These are phyloP conservation scores for Poeciliopsis turneri DNA, from an alignment of 2,797 vertebrate species.

Conservation along the genomic window DNA sequence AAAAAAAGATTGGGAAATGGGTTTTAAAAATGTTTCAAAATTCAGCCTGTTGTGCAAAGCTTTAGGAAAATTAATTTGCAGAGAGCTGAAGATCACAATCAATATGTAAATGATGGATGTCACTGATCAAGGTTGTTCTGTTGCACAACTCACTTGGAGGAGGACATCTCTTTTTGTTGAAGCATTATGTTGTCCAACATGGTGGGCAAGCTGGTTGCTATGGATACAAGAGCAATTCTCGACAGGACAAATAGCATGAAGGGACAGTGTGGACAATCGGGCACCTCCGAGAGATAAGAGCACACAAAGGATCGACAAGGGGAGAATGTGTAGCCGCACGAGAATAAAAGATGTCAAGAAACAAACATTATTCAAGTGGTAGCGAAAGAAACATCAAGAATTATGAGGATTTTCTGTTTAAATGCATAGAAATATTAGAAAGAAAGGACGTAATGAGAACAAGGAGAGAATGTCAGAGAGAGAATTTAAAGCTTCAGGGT, in stretches of 20 bases:
- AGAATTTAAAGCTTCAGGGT: slow-evolving; percentile 60
- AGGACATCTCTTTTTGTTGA: slow-evolving; percentile 55
- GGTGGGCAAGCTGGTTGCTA: slow-evolving; percentile 71
- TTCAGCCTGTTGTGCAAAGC: slow-evolving; percentile 42
- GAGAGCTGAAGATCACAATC: slow-evolving; percentile 57
- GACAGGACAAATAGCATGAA: slow-evolving; percentile 41
- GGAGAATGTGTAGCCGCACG: slow-evolving; percentile 35
- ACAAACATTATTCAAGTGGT: slow-evolving; percentile 30
- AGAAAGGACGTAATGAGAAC: slow-evolving; percentile 2
- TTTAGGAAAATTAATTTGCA: slow-evolving; percentile 73
- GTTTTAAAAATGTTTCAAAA: slow-evolving; percentile 39
- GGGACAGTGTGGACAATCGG: slow-evolving; percentile 52
- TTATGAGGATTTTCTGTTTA: not conserved
- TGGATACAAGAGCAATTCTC: slow-evolving; percentile 68
- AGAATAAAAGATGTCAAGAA: slow-evolving; percentile 8
- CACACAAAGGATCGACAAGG: slow-evolving; percentile 28
- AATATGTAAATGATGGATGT: slow-evolving; percentile 70
- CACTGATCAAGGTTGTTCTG: slow-evolving; percentile 30
- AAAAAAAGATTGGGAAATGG: slow-evolving; percentile 9
- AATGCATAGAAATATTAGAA: not conserved
- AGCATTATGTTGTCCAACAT: slow-evolving; percentile 65
- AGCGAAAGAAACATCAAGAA: slow-evolving; percentile 7
- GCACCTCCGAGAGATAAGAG: slow-evolving; percentile 42
- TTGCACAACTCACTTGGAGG: slow-evolving; percentile 28
- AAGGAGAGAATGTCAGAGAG: slow-evolving; percentile 13